Conservation (phyloP, 2,888 invertebrate genomes). For the Macaria notata region DNA sequence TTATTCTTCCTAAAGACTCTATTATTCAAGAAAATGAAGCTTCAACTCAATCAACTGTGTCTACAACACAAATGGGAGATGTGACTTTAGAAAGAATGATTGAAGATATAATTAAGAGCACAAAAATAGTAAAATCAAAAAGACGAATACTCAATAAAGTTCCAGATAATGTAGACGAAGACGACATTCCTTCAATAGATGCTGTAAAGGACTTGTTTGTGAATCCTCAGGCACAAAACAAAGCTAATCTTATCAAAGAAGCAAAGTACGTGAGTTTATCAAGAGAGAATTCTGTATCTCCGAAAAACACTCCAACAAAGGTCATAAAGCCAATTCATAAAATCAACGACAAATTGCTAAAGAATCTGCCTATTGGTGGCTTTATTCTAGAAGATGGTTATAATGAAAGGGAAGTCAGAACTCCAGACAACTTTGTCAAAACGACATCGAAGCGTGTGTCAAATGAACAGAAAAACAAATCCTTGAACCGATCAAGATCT, state of each 20-base stretch:
- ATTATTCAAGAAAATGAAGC: conserved; percentile 56
- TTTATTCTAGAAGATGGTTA: conserved; percentile 75
- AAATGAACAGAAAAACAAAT: conserved; percentile 36
- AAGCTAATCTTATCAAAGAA: conserved; percentile 70
- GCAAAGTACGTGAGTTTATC: conserved; percentile 71
- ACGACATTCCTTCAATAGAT: conserved; percentile 57
- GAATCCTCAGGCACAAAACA: conserved; percentile 67
- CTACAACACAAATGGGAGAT: conserved; percentile 79
- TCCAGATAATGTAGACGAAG: conserved; percentile 42
- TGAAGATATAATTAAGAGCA: conserved; percentile 83
- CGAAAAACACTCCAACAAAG: conserved; percentile 64
- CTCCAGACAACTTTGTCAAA: conserved; percentile 60
- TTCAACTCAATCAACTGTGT: conserved; percentile 58
- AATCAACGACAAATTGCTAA: conserved; percentile 65
- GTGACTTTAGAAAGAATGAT: conserved; percentile 82
- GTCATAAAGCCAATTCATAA: conserved; percentile 58
- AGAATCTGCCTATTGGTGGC: conserved; percentile 72
- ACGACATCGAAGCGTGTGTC: conserved; percentile 34
- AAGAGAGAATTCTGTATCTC: conserved; percentile 72
- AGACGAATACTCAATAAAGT: conserved; percentile 60
- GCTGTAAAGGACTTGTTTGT: conserved; percentile 68
- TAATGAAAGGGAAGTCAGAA: conserved; percentile 76
- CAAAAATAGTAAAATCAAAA: conserved; percentile 73
- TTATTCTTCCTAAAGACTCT: conserved; percentile 66
- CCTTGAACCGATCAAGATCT: conserved; percentile 63